Evolutionary conservation across 2,797 vertebrate species (phyloP), one percentile per base, ranked within the genome.

Genomic region (Huso huso): DNA sequence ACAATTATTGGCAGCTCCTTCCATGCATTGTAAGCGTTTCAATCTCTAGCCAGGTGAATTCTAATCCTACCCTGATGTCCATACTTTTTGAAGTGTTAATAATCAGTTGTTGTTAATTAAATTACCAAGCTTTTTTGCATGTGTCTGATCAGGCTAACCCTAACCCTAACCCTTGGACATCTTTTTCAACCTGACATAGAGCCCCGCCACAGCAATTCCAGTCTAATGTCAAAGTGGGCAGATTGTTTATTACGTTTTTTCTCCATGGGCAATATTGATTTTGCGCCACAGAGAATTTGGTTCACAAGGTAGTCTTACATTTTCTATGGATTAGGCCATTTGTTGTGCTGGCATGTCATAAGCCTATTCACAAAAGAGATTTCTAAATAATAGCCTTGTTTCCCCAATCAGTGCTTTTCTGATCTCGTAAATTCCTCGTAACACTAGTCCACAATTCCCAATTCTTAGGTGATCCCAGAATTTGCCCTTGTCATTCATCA

Each of bases 271-370:
- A 62, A 62, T 62, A 62, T 62, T 62, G 18, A 62, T 62, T 18
- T 62, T 62, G 8, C 61, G 8, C 18, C 18, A 62, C 10, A 12
- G 18, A 62, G 48, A 62, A 62, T 62, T 62, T 48, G 11, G 61
- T 62, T 62, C 61, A 62, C 61, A 76, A 77, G 70, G 55, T 72
- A 62, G 69, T 69, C 71, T 62, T 62, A 48, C 61, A 58, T 18
- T 77, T 76, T 66, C 70, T 68, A 66, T 74, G 68, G 73, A 76
- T 79, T 79, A 76, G 78, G 67, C 77, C 70, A 78, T 77, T 81
- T 82, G 70, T 77, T 76, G 72, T 75, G 74, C 69, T 75, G 65
- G 71, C 68, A 53, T 81, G 75, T 60, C 70, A 75, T 72, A 78
- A 70, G 71, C 11, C 62, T 74, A 71, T 68, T 67, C 67, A 76